Conservation (phyloP, 2,113 vertebrate species). For the Microcebus lehilahytsara region DNA sequence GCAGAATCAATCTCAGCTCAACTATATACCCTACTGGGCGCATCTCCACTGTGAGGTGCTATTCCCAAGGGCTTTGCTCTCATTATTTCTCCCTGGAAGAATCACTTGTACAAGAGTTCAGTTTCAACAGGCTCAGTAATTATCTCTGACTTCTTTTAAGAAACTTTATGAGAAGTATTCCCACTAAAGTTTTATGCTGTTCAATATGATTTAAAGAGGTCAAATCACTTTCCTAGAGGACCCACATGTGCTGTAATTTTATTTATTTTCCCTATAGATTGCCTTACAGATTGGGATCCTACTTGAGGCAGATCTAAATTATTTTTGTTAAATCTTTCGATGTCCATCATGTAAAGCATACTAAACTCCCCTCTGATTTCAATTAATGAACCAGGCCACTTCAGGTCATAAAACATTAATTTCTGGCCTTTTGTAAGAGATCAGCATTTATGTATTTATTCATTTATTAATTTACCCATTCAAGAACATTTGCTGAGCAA, state of each 20-base stretch:
- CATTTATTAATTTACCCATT: neutral
- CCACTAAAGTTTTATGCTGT: neutral
- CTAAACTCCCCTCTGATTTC: neutral
- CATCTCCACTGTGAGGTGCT: neutral
- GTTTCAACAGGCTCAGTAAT: neutral
- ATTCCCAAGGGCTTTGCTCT: neutral
- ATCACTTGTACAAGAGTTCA: neutral
- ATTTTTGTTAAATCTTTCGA: neutral
- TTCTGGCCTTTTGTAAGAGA: neutral
- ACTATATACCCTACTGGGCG: neutral
- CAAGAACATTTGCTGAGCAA: neutral
- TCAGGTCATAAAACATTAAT: neutral
- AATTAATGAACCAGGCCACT: neutral
- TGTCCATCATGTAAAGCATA: neutral
- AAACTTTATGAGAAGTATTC: neutral
- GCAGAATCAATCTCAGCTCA: neutral
- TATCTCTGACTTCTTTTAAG: neutral
- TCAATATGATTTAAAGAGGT: neutral
- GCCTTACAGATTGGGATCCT: neutral
- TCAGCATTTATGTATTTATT: neutral
- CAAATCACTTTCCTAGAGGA: neutral
- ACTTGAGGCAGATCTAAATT: neutral
- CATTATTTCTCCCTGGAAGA: neutral
- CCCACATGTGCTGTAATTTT: neutral
- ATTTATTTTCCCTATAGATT: neutral